Conservation (phyloP, 1,140 invertebrate species). For the Bombus sylvicola region DNA sequence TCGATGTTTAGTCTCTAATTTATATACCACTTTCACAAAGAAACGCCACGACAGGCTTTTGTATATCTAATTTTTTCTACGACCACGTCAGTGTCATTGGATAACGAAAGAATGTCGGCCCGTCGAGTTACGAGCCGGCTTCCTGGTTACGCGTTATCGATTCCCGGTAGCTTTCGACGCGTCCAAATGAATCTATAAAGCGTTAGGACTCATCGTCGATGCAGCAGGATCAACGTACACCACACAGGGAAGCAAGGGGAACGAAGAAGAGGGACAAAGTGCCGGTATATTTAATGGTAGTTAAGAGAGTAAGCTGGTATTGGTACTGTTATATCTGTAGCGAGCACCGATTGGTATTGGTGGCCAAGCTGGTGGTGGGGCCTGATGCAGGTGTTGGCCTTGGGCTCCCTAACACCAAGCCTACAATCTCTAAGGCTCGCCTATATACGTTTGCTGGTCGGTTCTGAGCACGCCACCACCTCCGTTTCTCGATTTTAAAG, state of each 20-base stretch:
- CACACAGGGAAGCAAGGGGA: neutral
- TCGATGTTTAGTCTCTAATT: neutral
- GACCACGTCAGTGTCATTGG: neutral
- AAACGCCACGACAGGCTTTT: neutral
- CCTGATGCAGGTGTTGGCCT: slow-evolving; percentile 79
- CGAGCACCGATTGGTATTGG: slow-evolving; percentile 27
- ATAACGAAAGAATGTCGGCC: slow-evolving; percentile 19
- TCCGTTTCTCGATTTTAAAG: slow-evolving; percentile 48
- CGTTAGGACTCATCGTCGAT: slow-evolving; percentile 30
- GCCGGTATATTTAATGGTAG: slow-evolving; percentile 66
- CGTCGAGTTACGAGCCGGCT: slow-evolving; percentile 23
- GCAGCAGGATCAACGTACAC: slow-evolving; percentile 17
- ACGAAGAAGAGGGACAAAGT: slow-evolving; percentile 64
- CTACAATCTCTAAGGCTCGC: slow-evolving; percentile 75
- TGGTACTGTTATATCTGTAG: slow-evolving; percentile 70
- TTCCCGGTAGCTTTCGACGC: slow-evolving; percentile 46
- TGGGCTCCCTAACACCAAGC: slow-evolving; percentile 78
- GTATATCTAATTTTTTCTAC: too few species aligned
- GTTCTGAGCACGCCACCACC: slow-evolving; percentile 45
- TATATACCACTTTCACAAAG: neutral
- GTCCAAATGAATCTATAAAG: slow-evolving; percentile 57
- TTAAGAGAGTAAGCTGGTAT: slow-evolving; percentile 66
- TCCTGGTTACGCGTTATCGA: slow-evolving; percentile 61
- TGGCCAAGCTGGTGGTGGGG: slow-evolving; percentile 62
- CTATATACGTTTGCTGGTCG: slow-evolving; percentile 62